These are phyloP conservation scores for Lophotis ruficrista DNA, from an alignment of 2,113 vertebrate genomes.

Conservation along the genomic window DNA sequence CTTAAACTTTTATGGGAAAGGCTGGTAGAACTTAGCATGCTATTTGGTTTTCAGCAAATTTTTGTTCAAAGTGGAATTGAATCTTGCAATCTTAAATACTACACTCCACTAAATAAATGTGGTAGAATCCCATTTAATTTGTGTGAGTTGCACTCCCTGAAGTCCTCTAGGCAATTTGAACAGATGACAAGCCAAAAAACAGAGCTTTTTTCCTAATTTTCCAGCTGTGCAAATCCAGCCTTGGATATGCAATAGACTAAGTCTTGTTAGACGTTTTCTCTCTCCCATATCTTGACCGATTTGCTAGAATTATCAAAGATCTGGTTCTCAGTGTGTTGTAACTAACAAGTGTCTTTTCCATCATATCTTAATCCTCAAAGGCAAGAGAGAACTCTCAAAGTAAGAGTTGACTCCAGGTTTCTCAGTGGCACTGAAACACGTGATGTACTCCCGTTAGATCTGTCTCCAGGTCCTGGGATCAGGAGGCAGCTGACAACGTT, in stretches of 20 bases:
- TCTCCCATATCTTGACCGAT: neutral
- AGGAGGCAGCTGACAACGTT: neutral
- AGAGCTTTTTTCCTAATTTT: neutral
- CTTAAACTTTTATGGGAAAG: neutral
- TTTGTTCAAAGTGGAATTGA: neutral
- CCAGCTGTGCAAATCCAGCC: conserved; percentile 29
- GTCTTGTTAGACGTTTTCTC: neutral
- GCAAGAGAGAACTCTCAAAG: neutral
- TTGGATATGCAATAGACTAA: neutral
- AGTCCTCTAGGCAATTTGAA: conserved; percentile 30
- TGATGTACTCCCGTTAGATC: neutral
- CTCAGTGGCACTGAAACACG: neutral
- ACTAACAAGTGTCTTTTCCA: neutral
- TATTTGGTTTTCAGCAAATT: neutral
- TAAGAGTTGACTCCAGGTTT: neutral
- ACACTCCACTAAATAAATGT: neutral
- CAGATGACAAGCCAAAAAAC: neutral
- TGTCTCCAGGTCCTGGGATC: neutral
- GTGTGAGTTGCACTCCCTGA: neutral
- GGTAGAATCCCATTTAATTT: conserved; percentile 24
- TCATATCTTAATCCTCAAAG: neutral
- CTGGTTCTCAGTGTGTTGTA: neutral
- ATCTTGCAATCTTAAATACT: neutral
- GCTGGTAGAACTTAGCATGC: neutral
- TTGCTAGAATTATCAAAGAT: neutral